Conservation (phyloP, 2,797 vertebrate genomes). For the Pygocentrus nattereri region DNA sequence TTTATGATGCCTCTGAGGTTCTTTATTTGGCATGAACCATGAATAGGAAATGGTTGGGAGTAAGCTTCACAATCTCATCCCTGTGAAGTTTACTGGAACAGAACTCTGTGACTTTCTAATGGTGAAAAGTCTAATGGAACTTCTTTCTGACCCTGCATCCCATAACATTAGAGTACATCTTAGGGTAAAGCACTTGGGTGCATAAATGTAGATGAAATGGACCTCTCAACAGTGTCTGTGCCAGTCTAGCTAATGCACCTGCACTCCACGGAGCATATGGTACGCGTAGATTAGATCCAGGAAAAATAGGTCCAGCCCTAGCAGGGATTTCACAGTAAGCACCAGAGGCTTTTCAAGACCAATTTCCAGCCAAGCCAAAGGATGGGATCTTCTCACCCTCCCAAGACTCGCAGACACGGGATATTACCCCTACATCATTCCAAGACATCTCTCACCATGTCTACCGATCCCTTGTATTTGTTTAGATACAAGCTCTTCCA, state of each 20-base stretch:
- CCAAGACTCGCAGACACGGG: conserved; percentile 36
- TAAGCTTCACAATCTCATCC: not conserved
- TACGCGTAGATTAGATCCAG: conserved; percentile 54
- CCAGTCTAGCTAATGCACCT: conserved; percentile 46
- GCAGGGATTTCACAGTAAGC: conserved; percentile 53
- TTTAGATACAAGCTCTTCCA: conserved; percentile 36
- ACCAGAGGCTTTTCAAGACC: conserved; percentile 45
- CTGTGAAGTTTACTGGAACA: conserved; percentile 4
- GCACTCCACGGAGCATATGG: conserved; percentile 51
- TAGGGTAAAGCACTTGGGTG: conserved; percentile 16
- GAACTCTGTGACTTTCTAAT: too few relatives aligned
- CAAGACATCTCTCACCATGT: conserved; percentile 27
- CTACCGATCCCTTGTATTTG: conserved; percentile 38
- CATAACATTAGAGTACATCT: not conserved
- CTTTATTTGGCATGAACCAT: not conserved
- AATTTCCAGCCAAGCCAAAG: conserved; percentile 48
- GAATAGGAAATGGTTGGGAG: not conserved
- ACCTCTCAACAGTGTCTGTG: conserved; percentile 32
- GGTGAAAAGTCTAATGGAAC: conserved; percentile 3
- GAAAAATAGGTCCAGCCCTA: conserved; percentile 49
- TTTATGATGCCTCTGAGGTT: not conserved
- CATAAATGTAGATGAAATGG: conserved; percentile 28
- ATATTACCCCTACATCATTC: conserved; percentile 45
- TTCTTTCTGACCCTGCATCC: not conserved
- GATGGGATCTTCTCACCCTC: conserved; percentile 23